phyloP scores from a whole-genome alignment of 2,113 vertebrate genomes.

The Thunnus thynnus region DNA sequence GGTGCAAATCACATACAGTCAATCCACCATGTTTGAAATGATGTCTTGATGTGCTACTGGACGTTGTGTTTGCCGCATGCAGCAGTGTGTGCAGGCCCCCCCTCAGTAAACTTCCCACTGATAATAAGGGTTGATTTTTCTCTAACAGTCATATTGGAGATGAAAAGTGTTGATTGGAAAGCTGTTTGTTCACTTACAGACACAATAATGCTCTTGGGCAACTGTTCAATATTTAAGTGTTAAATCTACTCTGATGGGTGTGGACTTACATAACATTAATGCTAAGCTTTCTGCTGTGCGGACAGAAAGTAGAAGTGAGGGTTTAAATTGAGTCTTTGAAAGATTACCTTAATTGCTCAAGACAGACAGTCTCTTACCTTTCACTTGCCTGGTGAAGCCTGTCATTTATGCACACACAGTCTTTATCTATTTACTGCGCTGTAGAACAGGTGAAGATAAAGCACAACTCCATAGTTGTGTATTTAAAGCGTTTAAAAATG shows the following conservation, averaged over 20 bases:
- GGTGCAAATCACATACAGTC: conserved; percentile 51
- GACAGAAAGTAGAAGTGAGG: background rate
- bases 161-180: conserved; percentile 11
- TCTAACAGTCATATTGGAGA: background rate
- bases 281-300: background rate
- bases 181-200: conserved; percentile 6
- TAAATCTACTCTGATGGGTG: background rate
- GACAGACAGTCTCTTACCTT: background rate
- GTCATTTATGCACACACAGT: background rate
- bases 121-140: conserved; percentile 28
- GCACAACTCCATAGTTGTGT: background rate
- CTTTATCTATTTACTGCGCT: background rate
- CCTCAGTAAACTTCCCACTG: background rate
- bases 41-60: conserved; percentile 7
- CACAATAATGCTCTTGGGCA: background rate
- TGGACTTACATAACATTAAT: background rate
- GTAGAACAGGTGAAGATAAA: conserved; percentile 5
- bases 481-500: background rate
- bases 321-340: background rate
- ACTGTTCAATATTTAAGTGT: conserved; percentile 15
- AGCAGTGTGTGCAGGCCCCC: background rate
- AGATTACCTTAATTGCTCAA: background rate
- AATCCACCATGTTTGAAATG: conserved; percentile 15
- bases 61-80: conserved; percentile 25
- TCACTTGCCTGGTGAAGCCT: background rate